Conservation (phyloP, 2,888 invertebrate genomes). For the Ellobium chinense region DNA sequence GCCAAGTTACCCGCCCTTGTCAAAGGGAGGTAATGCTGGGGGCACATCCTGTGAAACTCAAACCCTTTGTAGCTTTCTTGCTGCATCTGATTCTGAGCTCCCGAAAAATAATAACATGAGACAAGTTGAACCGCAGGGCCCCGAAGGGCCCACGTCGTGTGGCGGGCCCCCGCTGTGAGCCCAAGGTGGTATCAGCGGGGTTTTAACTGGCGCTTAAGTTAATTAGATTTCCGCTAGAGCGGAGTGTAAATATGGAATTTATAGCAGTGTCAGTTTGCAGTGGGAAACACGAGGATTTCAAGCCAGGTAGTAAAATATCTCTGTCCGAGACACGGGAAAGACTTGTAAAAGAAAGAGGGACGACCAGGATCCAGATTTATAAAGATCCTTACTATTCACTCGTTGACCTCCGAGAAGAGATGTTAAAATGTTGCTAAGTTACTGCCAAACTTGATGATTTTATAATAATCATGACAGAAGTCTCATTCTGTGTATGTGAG, state of each 20-base stretch:
- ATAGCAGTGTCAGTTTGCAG: background rate
- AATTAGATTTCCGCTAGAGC: constrained; percentile 4
- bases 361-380: too few species aligned
- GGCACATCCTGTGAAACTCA: constrained; percentile 5
- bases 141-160: background rate
- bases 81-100: constrained; percentile 18
- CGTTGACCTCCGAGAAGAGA: too few species aligned
- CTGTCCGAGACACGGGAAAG: too few species aligned
- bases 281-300: background rate
- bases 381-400: too few species aligned
- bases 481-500: too few species aligned
- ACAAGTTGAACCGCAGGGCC: background rate
- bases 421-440: too few species aligned
- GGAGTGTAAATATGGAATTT: background rate
- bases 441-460: too few species aligned
- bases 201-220: background rate
- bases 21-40: background rate
- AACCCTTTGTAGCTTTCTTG: background rate
- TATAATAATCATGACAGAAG: too few species aligned
- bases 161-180: background rate
- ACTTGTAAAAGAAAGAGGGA: too few species aligned
- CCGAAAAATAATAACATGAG: background rate
- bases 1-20: background rate
- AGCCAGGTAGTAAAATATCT: too few species aligned
- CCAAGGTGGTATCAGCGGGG: background rate